Evolutionary conservation across 2,888 invertebrate genomes (phyloP), one percentile per base, ranked within the genome.

Genomic region (Caenorhabditis afra): DNA sequence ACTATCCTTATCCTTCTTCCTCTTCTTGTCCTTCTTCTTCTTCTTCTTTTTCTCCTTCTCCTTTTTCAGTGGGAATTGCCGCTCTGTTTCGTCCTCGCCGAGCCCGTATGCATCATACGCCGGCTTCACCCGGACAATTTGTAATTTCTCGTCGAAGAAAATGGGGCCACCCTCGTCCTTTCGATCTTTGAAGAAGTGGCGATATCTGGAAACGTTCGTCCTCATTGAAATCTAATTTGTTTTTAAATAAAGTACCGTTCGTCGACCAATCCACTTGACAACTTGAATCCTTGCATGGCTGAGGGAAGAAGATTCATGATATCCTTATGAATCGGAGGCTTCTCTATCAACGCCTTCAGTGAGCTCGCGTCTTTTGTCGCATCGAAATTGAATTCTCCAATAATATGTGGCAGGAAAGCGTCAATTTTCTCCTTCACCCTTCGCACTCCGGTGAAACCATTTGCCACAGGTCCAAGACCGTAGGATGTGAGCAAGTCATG

Each of bases 311-410:
- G 58, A 16, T 81, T 74, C 10, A 58, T 47, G 49, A 87, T 85
- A 47, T 87, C 87, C 62, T 87, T 87, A 18, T 82, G 83, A 49
- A 87, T 85, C 1, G 87, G 87, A 22, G 87, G 87, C 61, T 86
- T 87, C 10, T 86, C 86, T 0, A 86, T 66, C n/a, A 87, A 55
- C 14, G 67, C 67, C 55, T 67, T 73, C 41, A 87, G 55, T n/a
- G 85, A 85, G 45, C 85, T 84, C 11, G 68, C 16, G 16, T 87
- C 87, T 22, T 79, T 67, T 3, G 75, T 75, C 2, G 64, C 71
- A 14, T 79, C 65, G 39, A 86, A 74, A 52, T 83, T 79, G 52
- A 87, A 82, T 49, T 85, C 78, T 22, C 87, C 87, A 41, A 82
- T 82, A n/a, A 87, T 58, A 50, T 84, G 82, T 3, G 87, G 87